Evolutionary conservation across 2,113 vertebrate genomes (phyloP).

Genomic region (Falco punctatus): DNA sequence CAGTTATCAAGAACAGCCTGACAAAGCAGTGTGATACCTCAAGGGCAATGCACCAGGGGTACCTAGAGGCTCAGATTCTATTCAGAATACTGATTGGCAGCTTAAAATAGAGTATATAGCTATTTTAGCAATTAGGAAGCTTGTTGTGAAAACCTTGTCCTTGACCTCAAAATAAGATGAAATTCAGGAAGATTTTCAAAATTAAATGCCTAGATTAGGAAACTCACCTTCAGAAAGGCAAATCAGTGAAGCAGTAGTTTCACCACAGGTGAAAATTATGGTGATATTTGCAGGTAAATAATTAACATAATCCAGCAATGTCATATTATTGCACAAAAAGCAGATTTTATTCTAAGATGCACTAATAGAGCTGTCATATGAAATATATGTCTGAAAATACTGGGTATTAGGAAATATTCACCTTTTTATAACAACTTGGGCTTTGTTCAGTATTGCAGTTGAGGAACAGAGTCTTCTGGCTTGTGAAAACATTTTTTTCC

Average conservation of each 20-base stretch:
- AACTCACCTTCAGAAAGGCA: neutral
- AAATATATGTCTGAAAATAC: neutral
- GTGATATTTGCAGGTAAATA: neutral
- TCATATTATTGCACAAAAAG: neutral
- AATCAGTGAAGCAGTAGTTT: neutral
- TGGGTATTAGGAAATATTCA: neutral
- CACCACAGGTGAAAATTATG: neutral
- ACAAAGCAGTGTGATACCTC: neutral
- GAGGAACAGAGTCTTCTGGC: neutral
- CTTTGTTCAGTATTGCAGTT: neutral
- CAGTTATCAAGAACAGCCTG: neutral
- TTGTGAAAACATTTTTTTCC: neutral
- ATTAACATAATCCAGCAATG: neutral
- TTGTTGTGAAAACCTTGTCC: neutral
- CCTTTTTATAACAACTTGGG: neutral
- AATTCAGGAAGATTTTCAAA: neutral
- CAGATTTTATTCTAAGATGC: neutral
- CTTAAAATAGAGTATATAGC: neutral
- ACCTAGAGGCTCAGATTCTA: neutral
- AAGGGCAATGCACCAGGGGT: neutral
- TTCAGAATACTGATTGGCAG: neutral
- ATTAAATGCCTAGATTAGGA: neutral
- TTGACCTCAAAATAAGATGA: neutral
- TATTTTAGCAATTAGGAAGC: neutral
- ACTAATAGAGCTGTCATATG: neutral